phyloP scores from a whole-genome alignment of 2,888 invertebrate species.

The Xanthostigma xanthostigma region DNA sequence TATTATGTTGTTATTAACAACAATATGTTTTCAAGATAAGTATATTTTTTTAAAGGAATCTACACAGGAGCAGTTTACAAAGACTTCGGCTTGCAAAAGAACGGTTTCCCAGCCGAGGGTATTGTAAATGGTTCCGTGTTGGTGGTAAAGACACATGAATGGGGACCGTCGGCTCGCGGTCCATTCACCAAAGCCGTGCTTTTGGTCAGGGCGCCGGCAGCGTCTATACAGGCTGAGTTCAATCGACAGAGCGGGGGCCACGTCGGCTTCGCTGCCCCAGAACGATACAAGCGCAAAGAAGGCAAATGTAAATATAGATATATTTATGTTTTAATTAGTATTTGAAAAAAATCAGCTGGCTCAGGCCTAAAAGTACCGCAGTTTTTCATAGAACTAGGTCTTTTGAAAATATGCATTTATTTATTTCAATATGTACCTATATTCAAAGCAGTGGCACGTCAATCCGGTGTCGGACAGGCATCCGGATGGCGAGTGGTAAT shows the following conservation, averaged over 20 bases:
- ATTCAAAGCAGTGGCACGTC: no score
- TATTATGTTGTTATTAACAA: no score
- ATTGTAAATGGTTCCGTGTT: conserved; percentile 60
- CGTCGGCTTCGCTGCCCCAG: conserved; percentile 59
- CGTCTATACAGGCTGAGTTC: conserved; percentile 64
- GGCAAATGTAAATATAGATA: conserved; percentile 37
- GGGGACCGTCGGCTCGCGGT: conserved; percentile 41
- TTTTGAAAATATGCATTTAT: no score
- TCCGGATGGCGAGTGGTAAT: no score
- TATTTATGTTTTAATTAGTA: no score
- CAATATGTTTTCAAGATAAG: neutral
- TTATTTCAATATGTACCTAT: no score
- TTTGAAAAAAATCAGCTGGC: no score
- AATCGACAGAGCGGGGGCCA: conserved; percentile 69
- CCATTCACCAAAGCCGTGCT: conserved; percentile 52
- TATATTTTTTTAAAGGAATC: conserved; percentile 35
- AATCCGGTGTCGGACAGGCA: no score
- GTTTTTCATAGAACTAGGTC: no score
- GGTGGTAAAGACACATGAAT: conserved; percentile 67
- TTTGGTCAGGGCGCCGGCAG: conserved; percentile 53
- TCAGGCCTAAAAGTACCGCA: no score
- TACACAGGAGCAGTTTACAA: conserved; percentile 69
- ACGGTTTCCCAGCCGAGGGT: conserved; percentile 69
- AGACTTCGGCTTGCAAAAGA: conserved; percentile 60
- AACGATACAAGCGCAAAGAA: conserved; percentile 43